A percentile compares a stretch with the other conserved stretches of the same genome.
phyloP scores from a whole-genome alignment of 2,113 vertebrate genomes.

The Gavialis gangeticus region DNA sequence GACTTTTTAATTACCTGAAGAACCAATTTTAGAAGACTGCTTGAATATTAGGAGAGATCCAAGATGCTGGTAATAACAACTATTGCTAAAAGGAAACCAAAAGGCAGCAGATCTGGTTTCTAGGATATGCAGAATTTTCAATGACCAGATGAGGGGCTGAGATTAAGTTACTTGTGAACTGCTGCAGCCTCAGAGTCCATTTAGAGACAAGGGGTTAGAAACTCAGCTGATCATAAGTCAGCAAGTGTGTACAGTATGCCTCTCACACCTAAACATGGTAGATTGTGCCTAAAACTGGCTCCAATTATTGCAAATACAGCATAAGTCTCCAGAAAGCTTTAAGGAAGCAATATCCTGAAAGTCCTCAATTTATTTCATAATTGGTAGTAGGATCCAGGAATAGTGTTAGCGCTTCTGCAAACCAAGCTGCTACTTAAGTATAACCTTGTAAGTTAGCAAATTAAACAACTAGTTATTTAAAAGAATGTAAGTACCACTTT shows the following conservation, averaged over 20 bases:
- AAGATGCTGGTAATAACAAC: background rate
- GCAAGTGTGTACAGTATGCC: background rate
- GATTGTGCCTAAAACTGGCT: background rate
- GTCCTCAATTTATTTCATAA: background rate
- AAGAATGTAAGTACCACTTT: conserved; percentile 12
- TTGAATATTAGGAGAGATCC: background rate
- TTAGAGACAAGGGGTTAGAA: background rate
- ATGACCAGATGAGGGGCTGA: background rate
- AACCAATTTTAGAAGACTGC: background rate
- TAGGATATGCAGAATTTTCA: background rate
- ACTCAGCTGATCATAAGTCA: background rate
- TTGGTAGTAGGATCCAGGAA: background rate
- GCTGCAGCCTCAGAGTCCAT: background rate
- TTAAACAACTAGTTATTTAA: conserved; percentile 24
- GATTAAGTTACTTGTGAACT: background rate
- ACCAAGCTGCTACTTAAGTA: background rate
- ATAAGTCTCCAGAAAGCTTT: background rate
- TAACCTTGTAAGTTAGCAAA: background rate
- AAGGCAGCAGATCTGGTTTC: background rate
- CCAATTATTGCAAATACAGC: background rate
- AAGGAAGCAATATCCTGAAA: background rate
- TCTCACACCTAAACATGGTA: background rate
- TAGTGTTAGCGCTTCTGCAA: background rate
- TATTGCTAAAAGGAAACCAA: background rate
- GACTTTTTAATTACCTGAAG: conserved; percentile 5